Evolutionary conservation across 2,113 vertebrate species (phyloP).

Genomic region (Cathartes aura): DNA sequence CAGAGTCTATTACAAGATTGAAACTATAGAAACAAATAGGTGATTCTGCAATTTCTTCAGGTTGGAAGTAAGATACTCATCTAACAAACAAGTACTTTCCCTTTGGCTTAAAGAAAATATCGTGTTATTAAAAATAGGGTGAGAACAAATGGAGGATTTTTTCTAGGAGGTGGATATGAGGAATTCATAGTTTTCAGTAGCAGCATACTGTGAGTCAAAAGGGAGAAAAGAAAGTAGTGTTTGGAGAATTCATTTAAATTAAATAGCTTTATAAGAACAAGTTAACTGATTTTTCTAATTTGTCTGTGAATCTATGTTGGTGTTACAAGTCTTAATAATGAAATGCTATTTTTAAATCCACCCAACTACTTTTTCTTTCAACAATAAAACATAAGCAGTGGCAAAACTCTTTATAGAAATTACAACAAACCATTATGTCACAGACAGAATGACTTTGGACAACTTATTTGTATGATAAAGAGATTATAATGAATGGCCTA

Average conservation of each 20-base stretch:
- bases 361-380: not conserved
- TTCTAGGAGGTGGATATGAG: not conserved
- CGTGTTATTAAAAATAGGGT: rapidly evolving
- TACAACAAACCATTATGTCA: not conserved
- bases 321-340: not conserved
- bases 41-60: not conserved
- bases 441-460: not conserved
- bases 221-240: not conserved
- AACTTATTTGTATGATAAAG: not conserved
- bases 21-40: not conserved
- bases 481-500: not conserved
- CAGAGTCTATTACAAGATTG: not conserved
- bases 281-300: not conserved
- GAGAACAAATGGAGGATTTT: not conserved
- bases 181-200: not conserved
- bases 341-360: not conserved
- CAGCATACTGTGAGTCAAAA: not conserved
- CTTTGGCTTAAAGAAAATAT: not conserved
- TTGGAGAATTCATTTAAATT: not conserved
- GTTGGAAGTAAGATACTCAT: not conserved
- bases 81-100: not conserved
- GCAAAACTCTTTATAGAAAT: not conserved
- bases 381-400: not conserved
- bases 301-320: not conserved
- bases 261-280: not conserved